Base-by-base conservation (phyloP, 2,888 invertebrate species). In the Cephus sareptanus region DNA sequence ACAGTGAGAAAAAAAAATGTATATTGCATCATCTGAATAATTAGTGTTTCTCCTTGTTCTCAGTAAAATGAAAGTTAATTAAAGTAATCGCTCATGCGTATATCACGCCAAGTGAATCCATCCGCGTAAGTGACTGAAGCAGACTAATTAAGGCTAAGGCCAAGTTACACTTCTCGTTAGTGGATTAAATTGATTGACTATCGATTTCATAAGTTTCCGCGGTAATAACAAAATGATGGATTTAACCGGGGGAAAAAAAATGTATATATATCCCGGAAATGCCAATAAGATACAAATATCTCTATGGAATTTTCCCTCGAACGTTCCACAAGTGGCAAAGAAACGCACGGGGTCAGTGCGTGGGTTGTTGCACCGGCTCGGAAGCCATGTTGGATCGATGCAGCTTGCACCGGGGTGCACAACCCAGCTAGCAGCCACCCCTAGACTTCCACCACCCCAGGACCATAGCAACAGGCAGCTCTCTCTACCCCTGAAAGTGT, bases 361-460 rank as follows among this genome's bases (percentile, higher is more conserved):
- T 90, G 89, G 90, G 90, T 90, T 90, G 90, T 89, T 90, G 90
- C 88, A 89, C 90, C 85, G 86, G 84, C 82, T 86, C 84, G 86
- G 84, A 81, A 80, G 84, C 80, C 77, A 78, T 76, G 13, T 74
- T 74, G 82, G 88, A 90, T 90, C 90, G 89, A 90, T 90, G 82
- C 86, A 89, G 89, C 89, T 83, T 87, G 86, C 87, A 85, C 84
- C 85, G 85, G 85, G 86, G 87, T 89, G 85, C 87, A 89, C 87
- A 88, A 89, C 86, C 87, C 87, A 78, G 86, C 86, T 85, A 83
- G 81, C 83, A 83, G 85, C 85, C 81, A 82, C 83, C 83, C 82
- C 80, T 31, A 71, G 71, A 30, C 56, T 9, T 31, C 71, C 31
- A 75, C 75, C 73, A 31, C 74, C 71, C 77, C 76, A 77, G 77